Evolutionary conservation across 2,888 invertebrate genomes (phyloP), one percentile per base, ranked within the genome.

Genomic region (Conomelus anceps): DNA sequence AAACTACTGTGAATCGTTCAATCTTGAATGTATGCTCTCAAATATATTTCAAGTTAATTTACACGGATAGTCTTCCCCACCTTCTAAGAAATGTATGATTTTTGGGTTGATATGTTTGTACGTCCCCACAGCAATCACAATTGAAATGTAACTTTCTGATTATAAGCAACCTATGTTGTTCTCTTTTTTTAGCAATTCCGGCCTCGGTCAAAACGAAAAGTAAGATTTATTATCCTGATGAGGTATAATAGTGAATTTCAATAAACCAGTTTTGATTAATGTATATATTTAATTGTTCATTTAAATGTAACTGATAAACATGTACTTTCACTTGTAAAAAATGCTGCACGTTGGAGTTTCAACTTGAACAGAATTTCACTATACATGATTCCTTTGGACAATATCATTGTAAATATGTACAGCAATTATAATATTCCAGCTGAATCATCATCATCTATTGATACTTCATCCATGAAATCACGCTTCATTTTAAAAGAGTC

Each of bases 131-230:
- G 7, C 85, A 23, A 22, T 85, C 20, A 22, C 20, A 4, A 23
- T 23, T 85, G 23, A 23, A 23, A 22, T 23, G 85, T 22, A 85
- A 85, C 6, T 84, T 22, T 17, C 24, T 1, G 4, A 4, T 85
- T 85, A 20, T 20, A 23, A 23, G 22, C 23, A 24, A 85, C 24
- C 24, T n/a, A 22, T 86, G 24, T 24, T 22, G 24, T 23, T 86
- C 29, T 23, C 29, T 86, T 86, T 86, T n/a, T 86, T 86, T 86
- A 86, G 86, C 86, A 86, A 86, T 86, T 26, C 86, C 86, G 86
- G 86, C 86, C 86, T 86, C 86, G 86, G n/a, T 24, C 23, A 23
- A 86, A 29, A 23, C 24, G 24, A 29, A 86, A 23, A 86, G 86
- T 86, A 86, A 86, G 86, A 26, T 85, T 23, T 85, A 23, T 22